Conservation (phyloP, 2,888 invertebrate genomes). For the Danaus chrysippus region DNA sequence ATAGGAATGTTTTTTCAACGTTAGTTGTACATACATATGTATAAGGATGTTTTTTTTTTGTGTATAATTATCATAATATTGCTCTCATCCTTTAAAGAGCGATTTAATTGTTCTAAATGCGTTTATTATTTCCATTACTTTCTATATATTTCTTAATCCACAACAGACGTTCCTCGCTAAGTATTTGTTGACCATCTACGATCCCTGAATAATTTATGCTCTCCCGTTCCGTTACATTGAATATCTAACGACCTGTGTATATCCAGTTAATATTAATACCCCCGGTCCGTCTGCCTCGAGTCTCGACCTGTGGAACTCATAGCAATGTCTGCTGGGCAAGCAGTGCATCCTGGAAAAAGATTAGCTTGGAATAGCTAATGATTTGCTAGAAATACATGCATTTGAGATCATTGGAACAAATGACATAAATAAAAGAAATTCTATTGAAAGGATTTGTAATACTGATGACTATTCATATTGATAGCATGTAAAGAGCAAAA, state of each 20-base stretch:
- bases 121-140: background rate
- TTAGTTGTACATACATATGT: too few relatives aligned
- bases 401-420: constrained; percentile 1
- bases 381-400: constrained; percentile 17
- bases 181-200: constrained; percentile 47
- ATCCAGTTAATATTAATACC: constrained; percentile 51
- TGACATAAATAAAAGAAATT: background rate
- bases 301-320: constrained; percentile 33
- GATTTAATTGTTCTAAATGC: too few relatives aligned
- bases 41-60: too few relatives aligned
- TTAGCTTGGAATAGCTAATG: constrained; percentile 21
- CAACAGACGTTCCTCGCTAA: constrained; percentile 28
- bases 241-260: constrained; percentile 64
- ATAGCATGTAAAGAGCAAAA: constrained; percentile 25
- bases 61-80: too few relatives aligned
- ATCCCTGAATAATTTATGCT: constrained; percentile 59
- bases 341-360: constrained; percentile 29
- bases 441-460: background rate
- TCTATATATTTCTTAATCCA: constrained; percentile 17
- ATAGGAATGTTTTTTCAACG: too few relatives aligned
- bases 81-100: too few relatives aligned
- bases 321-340: constrained; percentile 25
- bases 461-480: background rate
- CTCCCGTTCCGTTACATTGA: constrained; percentile 69
- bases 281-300: constrained; percentile 38